Conservation (phyloP, 2,888 invertebrate species). For the Latrodectus hesperus region DNA sequence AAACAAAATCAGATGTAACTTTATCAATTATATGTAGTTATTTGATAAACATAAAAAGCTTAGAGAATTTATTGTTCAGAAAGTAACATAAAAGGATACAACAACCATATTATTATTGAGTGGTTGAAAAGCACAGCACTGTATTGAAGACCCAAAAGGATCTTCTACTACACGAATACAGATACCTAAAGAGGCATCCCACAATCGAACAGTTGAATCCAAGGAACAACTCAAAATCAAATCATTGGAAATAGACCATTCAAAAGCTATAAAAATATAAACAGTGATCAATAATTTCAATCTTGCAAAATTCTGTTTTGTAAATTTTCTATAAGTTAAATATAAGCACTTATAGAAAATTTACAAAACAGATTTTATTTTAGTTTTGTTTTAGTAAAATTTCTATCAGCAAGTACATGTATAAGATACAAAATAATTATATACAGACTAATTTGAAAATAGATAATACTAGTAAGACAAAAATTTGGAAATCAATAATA, state of each 20-base stretch:
- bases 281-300: background rate
- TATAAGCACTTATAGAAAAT: too few relatives aligned
- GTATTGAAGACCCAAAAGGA: slow-evolving; percentile 78
- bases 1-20: too few relatives aligned
- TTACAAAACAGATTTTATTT: too few relatives aligned
- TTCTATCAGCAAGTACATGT: too few relatives aligned
- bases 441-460: too few relatives aligned
- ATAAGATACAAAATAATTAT: too few relatives aligned
- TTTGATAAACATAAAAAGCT: background rate
- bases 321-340: too few relatives aligned
- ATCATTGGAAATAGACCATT: slow-evolving; percentile 91
- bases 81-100: slow-evolving; percentile 79
- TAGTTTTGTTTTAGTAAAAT: too few relatives aligned
- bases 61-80: background rate
- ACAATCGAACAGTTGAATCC: slow-evolving; percentile 84
- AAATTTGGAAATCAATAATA: too few relatives aligned
- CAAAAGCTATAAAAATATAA: slow-evolving; percentile 79
- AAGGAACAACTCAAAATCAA: slow-evolving; percentile 85
- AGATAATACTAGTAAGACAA: too few relatives aligned
- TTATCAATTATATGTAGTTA: too few relatives aligned
- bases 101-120: slow-evolving; percentile 90
- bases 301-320: too few relatives aligned
- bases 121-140: slow-evolving; percentile 87
- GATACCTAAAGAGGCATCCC: slow-evolving; percentile 79
- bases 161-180: slow-evolving; percentile 82